Percentiles rank a stretch among this genome's conserved stretches.
Evolutionary conservation across 2,888 invertebrate genomes (phyloP).

Genomic region (Azorinus chamasolen): DNA sequence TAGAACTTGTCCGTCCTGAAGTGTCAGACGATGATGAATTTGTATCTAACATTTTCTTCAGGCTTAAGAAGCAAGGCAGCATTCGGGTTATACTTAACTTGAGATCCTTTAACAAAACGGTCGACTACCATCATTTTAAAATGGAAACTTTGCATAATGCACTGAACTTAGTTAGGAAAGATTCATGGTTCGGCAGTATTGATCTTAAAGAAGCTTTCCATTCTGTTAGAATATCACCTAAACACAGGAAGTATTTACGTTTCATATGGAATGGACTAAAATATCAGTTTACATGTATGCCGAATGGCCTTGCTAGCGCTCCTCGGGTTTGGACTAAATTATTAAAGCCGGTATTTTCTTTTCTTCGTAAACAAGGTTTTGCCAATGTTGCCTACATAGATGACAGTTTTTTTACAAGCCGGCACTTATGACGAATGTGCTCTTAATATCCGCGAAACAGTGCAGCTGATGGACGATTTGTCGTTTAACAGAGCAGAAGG

Average conservation of each 20-base stretch:
- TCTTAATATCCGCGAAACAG: slow-evolving; percentile 40
- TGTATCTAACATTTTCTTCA: slow-evolving; percentile 28
- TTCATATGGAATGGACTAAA: too few species aligned
- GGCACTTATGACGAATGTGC: slow-evolving; percentile 29
- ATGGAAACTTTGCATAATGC: too few species aligned
- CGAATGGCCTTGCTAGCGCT: slow-evolving; percentile 50
- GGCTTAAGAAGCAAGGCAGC: slow-evolving; percentile 10
- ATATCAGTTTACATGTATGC: slow-evolving; percentile 40
- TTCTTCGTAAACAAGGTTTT: slow-evolving; percentile 30
- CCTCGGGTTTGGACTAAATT: slow-evolving; percentile 63
- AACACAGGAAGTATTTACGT: too few species aligned
- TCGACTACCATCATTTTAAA: too few species aligned
- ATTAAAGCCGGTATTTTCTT: slow-evolving; percentile 53
- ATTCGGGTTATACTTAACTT: too few species aligned
- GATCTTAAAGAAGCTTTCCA: too few species aligned
- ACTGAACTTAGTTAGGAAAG: too few species aligned
- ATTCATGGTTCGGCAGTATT: too few species aligned
- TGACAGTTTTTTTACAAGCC: slow-evolving; percentile 28
- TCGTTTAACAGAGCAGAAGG: slow-evolving; percentile 1
- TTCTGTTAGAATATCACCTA: too few species aligned
- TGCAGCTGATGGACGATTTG: slow-evolving; percentile 25
- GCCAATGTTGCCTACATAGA: slow-evolving; percentile 31
- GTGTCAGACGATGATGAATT: not conserved
- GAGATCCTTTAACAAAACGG: too few species aligned
- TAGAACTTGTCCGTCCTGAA: not conserved